These are phyloP conservation scores for Tineola bisselliella DNA, from an alignment of 2,888 invertebrate genomes.

Conservation along the genomic window DNA sequence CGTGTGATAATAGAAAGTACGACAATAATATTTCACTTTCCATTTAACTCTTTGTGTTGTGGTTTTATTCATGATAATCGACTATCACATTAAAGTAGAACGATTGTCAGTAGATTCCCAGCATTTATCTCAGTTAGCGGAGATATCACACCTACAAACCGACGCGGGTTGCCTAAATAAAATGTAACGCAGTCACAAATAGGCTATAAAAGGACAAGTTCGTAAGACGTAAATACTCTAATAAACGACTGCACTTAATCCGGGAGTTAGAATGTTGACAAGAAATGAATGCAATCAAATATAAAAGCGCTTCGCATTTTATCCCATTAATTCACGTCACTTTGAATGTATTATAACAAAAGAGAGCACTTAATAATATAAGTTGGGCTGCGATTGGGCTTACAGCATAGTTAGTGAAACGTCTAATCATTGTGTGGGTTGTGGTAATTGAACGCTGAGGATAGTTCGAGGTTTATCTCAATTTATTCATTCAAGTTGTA, in stretches of 20 bases:
- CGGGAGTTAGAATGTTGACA: conserved; percentile 62
- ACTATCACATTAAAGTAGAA: not conserved
- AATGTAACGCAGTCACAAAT: conserved; percentile 38
- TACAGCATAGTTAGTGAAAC: conserved; percentile 42
- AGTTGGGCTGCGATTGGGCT: conserved; percentile 41
- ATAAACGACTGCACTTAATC: conserved; percentile 60
- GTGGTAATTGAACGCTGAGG: conserved; percentile 57
- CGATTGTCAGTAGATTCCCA: not conserved
- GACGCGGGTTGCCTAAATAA: conserved; percentile 42
- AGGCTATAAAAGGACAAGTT: conserved; percentile 46
- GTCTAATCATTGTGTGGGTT: conserved; percentile 64
- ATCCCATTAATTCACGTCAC: conserved; percentile 58
- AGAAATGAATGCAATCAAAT: conserved; percentile 52
- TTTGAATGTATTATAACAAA: conserved; percentile 60
- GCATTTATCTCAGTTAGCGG: conserved; percentile 25
- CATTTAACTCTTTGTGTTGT: not conserved
- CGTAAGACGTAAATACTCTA: conserved; percentile 47
- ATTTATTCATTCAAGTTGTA: conserved; percentile 54
- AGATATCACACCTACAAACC: conserved; percentile 30
- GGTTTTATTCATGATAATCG: conserved; percentile 1
- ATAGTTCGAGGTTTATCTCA: conserved; percentile 59
- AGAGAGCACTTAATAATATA: conserved; percentile 61
- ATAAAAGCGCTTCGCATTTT: conserved; percentile 48
- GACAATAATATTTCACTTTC: not conserved
- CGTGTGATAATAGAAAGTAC: conserved; percentile 5